phyloP scores from a whole-genome alignment of 1,140 invertebrate species.

The Condylostylus longicornis region DNA sequence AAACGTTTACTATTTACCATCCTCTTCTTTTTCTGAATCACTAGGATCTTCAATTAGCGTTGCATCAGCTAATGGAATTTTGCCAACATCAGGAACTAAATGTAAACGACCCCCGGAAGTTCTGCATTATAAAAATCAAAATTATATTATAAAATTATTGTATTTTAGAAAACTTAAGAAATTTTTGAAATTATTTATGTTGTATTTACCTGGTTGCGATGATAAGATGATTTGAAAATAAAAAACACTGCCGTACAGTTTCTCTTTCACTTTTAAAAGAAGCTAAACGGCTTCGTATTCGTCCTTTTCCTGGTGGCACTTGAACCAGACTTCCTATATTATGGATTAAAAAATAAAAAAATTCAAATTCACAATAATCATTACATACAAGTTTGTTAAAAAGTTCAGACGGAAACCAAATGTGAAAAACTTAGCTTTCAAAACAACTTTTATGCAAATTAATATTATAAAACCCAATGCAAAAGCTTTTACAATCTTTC shows the following conservation, averaged over 20 bases:
- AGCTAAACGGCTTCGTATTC: conserved; percentile 41
- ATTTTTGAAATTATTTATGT: neutral
- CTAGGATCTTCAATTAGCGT: conserved; percentile 67
- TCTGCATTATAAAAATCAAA: conserved; percentile 26
- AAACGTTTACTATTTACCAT: conserved; percentile 37
- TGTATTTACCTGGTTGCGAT: conserved; percentile 54
- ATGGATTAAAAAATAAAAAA: neutral
- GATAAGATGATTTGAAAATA: conserved; percentile 74
- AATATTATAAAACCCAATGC: too few relatives aligned
- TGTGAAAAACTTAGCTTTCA: neutral
- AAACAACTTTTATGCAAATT: too few relatives aligned
- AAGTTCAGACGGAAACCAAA: too few relatives aligned
- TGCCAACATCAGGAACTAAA: conserved; percentile 64
- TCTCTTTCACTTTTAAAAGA: conserved; percentile 58
- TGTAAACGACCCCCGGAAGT: conserved; percentile 73
- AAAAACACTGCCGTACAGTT: conserved; percentile 59
- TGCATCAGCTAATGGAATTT: conserved; percentile 70
- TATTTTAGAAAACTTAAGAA: neutral
- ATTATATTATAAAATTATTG: neutral
- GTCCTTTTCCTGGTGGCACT: conserved; percentile 45
- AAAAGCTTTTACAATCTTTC: too few relatives aligned
- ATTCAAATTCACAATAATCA: too few relatives aligned
- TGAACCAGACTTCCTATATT: conserved; percentile 54
- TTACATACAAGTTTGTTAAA: too few relatives aligned
- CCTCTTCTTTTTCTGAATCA: conserved; percentile 46